phyloP scores from a whole-genome alignment of 2,888 invertebrate genomes.

The Lacanobia oleracea region DNA sequence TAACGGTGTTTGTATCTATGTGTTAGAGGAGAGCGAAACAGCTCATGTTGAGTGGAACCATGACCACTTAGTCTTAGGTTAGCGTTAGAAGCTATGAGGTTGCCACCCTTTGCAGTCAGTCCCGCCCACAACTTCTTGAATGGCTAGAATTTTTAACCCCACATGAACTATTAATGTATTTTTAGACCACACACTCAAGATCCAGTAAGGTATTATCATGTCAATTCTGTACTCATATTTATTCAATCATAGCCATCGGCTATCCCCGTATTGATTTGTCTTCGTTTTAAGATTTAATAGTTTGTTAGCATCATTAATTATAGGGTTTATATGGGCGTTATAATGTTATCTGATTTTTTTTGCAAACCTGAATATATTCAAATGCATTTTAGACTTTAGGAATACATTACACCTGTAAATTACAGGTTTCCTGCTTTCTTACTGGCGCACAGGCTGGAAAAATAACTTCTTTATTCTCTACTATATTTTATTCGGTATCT shows the following conservation, averaged over 20 bases:
- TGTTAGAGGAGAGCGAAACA: conserved; percentile 2
- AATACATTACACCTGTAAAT: no score
- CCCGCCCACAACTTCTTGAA: not conserved
- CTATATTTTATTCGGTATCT: no score
- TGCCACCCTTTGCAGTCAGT: not conserved
- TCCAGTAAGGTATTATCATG: no score
- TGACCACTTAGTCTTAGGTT: not conserved
- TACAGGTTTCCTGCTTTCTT: no score
- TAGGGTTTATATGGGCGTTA: not conserved
- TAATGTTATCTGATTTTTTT: not conserved
- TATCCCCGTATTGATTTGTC: not conserved
- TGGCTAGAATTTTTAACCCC: not conserved
- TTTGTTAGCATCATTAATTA: conserved; percentile 8
- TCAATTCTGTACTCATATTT: not conserved
- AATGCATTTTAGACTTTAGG: not conserved
- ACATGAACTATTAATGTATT: not conserved
- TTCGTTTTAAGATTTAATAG: not conserved
- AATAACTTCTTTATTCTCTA: no score
- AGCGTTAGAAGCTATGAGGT: not conserved
- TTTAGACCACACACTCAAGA: not conserved
- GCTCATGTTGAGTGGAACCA: no score
- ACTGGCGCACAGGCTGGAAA: no score
- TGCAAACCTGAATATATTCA: not conserved
- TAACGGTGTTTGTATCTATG: not conserved
- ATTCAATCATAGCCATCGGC: not conserved